Evolutionary conservation across 2,113 vertebrate genomes (phyloP), one percentile per base, ranked within the genome.

Genomic region (Limanda limanda): DNA sequence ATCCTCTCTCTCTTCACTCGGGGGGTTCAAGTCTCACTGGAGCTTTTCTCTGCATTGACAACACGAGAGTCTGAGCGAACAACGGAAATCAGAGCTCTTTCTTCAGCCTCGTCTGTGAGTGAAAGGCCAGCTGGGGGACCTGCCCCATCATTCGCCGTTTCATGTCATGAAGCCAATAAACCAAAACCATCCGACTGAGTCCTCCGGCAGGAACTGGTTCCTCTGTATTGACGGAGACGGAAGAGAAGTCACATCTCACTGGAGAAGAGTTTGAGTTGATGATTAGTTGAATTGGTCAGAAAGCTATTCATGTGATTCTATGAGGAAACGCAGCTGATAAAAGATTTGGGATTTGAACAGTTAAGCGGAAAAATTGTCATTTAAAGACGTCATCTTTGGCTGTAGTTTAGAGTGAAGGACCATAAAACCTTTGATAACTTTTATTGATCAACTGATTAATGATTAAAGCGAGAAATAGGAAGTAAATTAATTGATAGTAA

Each of bases 61-160:
- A 62, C 68, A 57, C 31, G 64, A 67, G 57, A 72, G 68, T 45
- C 61, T 81, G 9, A 57, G 72, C 64, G 64, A 78, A 88, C 56
- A 61, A 74, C 42, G 2, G 45, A 82, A 84, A 81, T 77, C 59
- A 65, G 31, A 21, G 9, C 18, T 56, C 42, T 72, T 74, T 65
- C 57, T 23, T 59, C 31, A 13, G 67, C 57, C 18, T 14, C n/a
- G 3, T 68, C 23, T 11, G 20, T 80, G 48, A 67, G 55, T 61
- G 47, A 79, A 58, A 83, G 70, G 48, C 79, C 86, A 86, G 82
- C 82, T 89, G 85, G 58, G 63, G 63, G 67, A 71, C 68, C 45
- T 61, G 23, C 63, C 40, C 55, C 57, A 58, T 87, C 61, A 69
- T 58, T 84, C 47, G n/a, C 59, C 23, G 2, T 73, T 63, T 67